Evolutionary conservation across 2,888 invertebrate genomes (phyloP).

Genomic region (Brenthis daphne): DNA sequence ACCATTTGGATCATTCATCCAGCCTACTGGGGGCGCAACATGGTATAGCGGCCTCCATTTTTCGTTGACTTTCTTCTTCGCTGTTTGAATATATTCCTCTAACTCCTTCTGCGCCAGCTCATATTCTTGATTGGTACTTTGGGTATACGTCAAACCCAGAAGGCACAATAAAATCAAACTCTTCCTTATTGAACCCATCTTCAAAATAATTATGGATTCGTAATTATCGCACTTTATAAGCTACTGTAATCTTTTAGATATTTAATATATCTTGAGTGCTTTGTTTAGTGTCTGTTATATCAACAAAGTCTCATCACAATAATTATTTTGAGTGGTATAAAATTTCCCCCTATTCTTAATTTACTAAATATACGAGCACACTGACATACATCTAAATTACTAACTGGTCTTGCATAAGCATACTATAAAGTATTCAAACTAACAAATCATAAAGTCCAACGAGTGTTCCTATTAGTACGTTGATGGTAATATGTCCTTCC

Average conservation of each 20-base stretch:
- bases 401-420: too few relatives aligned
- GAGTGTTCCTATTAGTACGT: too few relatives aligned
- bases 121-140: constrained; percentile 42
- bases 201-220: constrained; percentile 23
- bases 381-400: too few relatives aligned
- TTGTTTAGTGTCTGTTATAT: constrained; percentile 35
- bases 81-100: constrained; percentile 62
- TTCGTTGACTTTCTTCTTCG: constrained; percentile 59
- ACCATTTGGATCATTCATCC: constrained; percentile 83
- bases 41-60: constrained; percentile 68
- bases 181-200: constrained; percentile 36
- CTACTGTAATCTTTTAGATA: constrained; percentile 13
- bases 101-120: constrained; percentile 49
- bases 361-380: too few relatives aligned
- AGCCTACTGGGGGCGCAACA: constrained; percentile 71
- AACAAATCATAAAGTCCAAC: too few relatives aligned
- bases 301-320: constrained; percentile 1
- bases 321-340: constrained; percentile 3
- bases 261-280: constrained; percentile 35
- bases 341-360: too few relatives aligned
- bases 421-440: too few relatives aligned
- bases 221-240: constrained; percentile 24
- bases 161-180: constrained; percentile 44
- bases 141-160: constrained; percentile 44
- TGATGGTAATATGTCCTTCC: too few relatives aligned